Base-by-base conservation (phyloP, 2,797 vertebrate genomes). In the Thripadectes ignobilis region DNA sequence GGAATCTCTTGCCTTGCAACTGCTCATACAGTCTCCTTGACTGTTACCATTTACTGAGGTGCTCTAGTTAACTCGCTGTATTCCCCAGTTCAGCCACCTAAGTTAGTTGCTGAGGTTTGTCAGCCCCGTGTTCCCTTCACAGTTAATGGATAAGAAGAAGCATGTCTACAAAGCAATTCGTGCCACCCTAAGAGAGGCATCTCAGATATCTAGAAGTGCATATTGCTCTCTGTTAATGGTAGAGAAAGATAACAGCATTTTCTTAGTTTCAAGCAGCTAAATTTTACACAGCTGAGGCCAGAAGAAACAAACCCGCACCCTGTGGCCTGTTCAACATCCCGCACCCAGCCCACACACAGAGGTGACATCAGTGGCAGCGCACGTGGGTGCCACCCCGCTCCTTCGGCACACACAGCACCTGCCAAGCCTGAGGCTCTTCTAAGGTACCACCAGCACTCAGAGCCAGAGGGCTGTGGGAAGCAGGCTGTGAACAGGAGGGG, bases 301-400 rank as follows among this genome's bases (percentile, higher is more conserved):
- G 58, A 72, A 90, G 43, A 73, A 73, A 59, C 11, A 36, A 82
- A 75, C 36, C 49, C 1, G 0, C 18, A 48, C 6, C 2, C 27
- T 0, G 0, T 30, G 55, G 36, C n/a, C 58, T n/a, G 52, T 19
- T 62, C 41, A 39, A 26, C 7, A 2, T 21, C 24, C 46, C 0
- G 0, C n/a, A 58, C 9, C 20, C 54, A 12, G 18, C 23, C 46
- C 48, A 18, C 14, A 21, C n/a, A 59, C 48, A 81, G 30, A n/a
- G 29, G 29, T 7, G 16, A 9, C 1, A 3, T 30, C 29, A 51
- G 67, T 1, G 2, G 34, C 59, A 84, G 38, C n/a, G 41, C 3
- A 0, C 0, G 0, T 0, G 0, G 49, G 52, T 61, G 38, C 45
- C 57, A 30, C 20, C 49, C 36, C 22, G 41, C 12, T 72, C 45